Evolutionary conservation across 2,888 invertebrate species (phyloP), one percentile per base, ranked within the genome.

Genomic region (Acronicta aceris): DNA sequence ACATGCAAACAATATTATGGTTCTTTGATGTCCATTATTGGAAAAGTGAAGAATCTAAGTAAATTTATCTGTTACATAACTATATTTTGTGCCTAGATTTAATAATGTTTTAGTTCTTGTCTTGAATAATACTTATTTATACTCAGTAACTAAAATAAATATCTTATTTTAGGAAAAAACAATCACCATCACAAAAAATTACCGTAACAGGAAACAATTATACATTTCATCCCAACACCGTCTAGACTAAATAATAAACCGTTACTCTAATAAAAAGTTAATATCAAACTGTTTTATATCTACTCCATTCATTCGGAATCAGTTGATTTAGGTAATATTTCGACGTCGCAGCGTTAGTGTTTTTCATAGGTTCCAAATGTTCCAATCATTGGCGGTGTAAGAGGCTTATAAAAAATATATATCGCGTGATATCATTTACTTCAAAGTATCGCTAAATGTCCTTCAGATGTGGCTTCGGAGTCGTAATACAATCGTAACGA

Each of bases 401-500:
- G 2, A 47, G 9, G 16, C 25, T 47, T 55, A 54, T 17, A 43
- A 41, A 61, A 41, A 45, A 40, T 42, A 48, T 43, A 67, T n/a
- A n/a, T n/a, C n/a, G 49, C 54, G 10, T 41, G 36, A 50, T 53
- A 51, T 58, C 30, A 53, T 66, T 46, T 54, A 16, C 33, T 54
- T 59, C 51, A 48, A 57, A 63, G 55, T 48, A 70, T 62, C 48
- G 51, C 57, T 61, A 59, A 71, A 71, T 65, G 67, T 58, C 77
- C 68, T 75, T 76, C 66, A 74, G 25, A 71, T 52, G 69, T 57
- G 58, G 27, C 59, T 65, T 59, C 46, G 50, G 59, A 55, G 69
- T 59, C 56, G 65, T 67, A 69, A 72, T 48, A 76, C 63, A 70
- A 71, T 70, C 77, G 67, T 68, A 77, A 75, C 73, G 56, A 78